These are phyloP conservation scores for Bombylius major DNA, from an alignment of 2,888 invertebrate genomes.

Conservation along the genomic window DNA sequence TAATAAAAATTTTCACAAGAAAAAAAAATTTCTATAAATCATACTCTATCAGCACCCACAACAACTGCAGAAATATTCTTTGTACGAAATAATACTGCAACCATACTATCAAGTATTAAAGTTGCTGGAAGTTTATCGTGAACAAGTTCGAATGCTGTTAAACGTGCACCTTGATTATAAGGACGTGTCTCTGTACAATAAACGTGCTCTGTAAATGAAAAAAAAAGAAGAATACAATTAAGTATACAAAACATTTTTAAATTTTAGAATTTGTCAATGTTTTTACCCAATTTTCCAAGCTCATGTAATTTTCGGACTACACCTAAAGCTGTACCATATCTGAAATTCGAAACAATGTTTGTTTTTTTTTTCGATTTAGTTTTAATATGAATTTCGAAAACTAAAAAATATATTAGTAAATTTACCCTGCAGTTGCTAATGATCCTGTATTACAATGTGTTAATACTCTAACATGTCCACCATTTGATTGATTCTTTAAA, in stretches of 20 bases:
- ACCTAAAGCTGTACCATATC: conserved; percentile 92
- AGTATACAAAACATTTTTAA: not conserved
- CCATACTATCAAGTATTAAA: conserved; percentile 91
- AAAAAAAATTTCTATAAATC: conserved; percentile 4
- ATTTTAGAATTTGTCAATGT: not conserved
- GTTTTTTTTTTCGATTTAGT: not conserved
- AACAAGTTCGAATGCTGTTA: conserved; percentile 91
- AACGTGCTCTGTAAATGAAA: conserved; percentile 52
- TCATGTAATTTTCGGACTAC: conserved; percentile 76
- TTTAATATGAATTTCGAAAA: not conserved
- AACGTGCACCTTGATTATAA: conserved; percentile 91
- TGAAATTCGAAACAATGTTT: conserved; percentile 4
- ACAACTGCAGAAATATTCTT: conserved; percentile 80
- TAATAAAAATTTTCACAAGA: not conserved
- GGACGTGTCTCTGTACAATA: conserved; percentile 97
- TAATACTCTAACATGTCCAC: conserved; percentile 55
- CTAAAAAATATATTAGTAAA: no score
- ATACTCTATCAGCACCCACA: conserved; percentile 92
- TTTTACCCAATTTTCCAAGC: conserved; percentile 54
- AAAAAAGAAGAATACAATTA: conserved; percentile 22
- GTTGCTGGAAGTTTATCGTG: conserved; percentile 86
- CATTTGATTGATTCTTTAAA: conserved; percentile 42
- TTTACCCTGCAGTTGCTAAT: conserved; percentile 79
- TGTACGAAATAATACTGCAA: conserved; percentile 75
- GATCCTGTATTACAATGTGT: conserved; percentile 99